Conservation (phyloP, 2,797 vertebrate genomes). For the Premnoplex brunnescens region DNA sequence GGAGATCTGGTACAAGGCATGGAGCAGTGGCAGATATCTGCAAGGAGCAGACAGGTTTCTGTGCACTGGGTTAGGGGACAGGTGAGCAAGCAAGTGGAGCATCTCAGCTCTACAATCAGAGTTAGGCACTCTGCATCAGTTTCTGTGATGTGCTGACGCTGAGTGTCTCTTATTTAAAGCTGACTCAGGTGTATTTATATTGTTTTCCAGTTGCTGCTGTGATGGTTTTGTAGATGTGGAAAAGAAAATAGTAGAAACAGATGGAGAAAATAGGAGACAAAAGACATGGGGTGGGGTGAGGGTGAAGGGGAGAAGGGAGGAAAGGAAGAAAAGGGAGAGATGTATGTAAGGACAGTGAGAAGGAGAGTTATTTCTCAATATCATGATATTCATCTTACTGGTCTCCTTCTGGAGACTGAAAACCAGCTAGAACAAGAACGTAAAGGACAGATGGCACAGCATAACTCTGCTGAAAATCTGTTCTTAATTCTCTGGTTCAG, state of each 20-base stretch:
- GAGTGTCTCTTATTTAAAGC: not conserved
- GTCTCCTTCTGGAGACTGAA: not conserved
- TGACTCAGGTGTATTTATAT: not conserved
- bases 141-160: not conserved
- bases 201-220: not conserved
- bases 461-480: constrained; percentile 5
- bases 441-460: constrained; percentile 11
- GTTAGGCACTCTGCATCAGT: accelerated
- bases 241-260: not conserved
- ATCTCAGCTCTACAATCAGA: not conserved
- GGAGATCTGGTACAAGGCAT: not conserved
- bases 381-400: not conserved
- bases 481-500: constrained; percentile 19
- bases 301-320: not conserved
- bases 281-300: not conserved
- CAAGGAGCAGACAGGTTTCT: not conserved
- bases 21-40: not conserved
- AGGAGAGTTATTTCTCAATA: not conserved
- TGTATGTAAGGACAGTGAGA: not conserved
- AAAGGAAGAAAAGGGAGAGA: not conserved
- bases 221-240: not conserved
- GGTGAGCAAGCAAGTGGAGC: not conserved
- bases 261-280: not conserved
- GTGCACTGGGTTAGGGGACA: not conserved
- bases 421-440: not conserved